Evolutionary conservation across 2,888 invertebrate genomes (phyloP).

Genomic region (Ophion obscuratus): DNA sequence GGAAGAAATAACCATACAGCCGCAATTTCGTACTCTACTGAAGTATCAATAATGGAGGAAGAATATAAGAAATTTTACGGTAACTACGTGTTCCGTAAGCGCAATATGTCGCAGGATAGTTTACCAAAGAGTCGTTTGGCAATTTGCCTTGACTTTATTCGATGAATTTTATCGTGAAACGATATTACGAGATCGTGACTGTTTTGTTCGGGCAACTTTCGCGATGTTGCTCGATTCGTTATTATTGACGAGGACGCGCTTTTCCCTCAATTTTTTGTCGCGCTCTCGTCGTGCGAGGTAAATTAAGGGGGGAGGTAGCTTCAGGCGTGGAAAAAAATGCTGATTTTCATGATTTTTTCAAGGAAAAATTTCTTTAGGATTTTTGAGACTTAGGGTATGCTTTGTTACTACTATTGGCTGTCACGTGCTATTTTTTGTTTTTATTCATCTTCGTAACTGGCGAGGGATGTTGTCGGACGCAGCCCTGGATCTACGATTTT

Average conservation of each 20-base stretch:
- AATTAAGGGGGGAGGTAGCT: too few relatives aligned
- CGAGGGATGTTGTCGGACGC: too few relatives aligned
- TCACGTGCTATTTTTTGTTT: too few relatives aligned
- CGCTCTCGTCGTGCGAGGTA: not conserved
- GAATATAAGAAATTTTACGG: conserved; percentile 7
- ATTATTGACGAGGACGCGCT: not conserved
- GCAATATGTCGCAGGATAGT: not conserved
- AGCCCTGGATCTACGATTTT: too few relatives aligned
- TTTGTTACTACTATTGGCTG: too few relatives aligned
- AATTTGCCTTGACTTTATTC: conserved; percentile 20
- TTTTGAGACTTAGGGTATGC: too few relatives aligned
- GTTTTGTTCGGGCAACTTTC: not conserved
- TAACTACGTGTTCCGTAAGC: not conserved
- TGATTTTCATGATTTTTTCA: too few relatives aligned
- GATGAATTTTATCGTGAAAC: not conserved
- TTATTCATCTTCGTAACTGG: too few relatives aligned
- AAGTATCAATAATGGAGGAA: not conserved
- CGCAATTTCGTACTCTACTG: not conserved
- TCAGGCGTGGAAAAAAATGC: too few relatives aligned
- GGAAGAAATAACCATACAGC: not conserved
- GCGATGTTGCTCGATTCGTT: not conserved
- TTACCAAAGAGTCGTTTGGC: not conserved
- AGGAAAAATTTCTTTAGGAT: too few relatives aligned
- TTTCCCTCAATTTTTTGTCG: not conserved
- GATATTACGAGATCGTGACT: not conserved